phyloP scores from a whole-genome alignment of 2,888 invertebrate genomes.

The Drosophila infuscata region DNA sequence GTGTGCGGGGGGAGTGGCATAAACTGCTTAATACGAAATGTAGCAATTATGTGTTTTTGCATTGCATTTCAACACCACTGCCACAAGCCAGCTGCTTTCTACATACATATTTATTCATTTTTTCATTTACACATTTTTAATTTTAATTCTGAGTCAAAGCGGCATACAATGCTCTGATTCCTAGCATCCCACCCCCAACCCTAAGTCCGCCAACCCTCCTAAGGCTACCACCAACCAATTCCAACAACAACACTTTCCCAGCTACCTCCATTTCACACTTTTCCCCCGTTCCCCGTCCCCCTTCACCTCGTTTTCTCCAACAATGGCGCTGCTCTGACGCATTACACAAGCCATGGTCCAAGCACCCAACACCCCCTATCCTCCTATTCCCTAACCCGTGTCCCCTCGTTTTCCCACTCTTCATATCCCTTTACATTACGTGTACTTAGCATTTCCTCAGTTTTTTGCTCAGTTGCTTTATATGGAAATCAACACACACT shows the following conservation, averaged over 20 bases:
- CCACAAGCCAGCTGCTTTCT: conserved; percentile 22
- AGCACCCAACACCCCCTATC: conserved; percentile 11
- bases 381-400: conserved; percentile 1
- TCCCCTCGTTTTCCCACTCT: too few species aligned
- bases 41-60: conserved; percentile 67
- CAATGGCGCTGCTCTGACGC: conserved; percentile 59
- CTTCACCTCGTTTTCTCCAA: conserved; percentile 56
- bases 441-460: conserved; percentile 76
- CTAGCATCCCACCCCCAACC: neutral
- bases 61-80: conserved; percentile 23
- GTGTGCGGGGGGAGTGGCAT: conserved; percentile 17
- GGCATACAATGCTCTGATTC: conserved; percentile 29
- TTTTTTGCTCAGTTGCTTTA: conserved; percentile 71
- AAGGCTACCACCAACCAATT: conserved; percentile 10
- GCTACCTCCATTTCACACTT: neutral
- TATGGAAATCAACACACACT: conserved; percentile 80
- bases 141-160: conserved; percentile 72
- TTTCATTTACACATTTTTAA: conserved; percentile 79
- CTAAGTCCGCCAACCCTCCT: neutral
- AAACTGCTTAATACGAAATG: conserved; percentile 77
- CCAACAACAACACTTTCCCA: conserved; percentile 2
- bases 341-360: conserved; percentile 22
- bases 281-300: neutral
- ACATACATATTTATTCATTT: conserved; percentile 77
- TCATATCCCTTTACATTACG: conserved; percentile 44